phyloP scores from a whole-genome alignment of 2,888 invertebrate species.

The Apoderus coryli region DNA sequence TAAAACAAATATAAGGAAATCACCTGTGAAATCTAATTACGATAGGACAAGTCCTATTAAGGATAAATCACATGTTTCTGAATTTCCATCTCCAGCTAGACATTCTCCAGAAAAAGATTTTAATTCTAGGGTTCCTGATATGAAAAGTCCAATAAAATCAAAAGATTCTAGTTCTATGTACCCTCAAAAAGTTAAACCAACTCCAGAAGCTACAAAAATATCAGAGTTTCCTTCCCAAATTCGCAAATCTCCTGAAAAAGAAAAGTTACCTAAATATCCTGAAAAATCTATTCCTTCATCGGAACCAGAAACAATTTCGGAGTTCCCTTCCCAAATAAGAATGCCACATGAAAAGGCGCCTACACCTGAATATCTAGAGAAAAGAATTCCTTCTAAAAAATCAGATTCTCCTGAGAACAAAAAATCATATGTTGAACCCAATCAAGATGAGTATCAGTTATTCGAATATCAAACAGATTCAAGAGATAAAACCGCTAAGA shows the following conservation, averaged over 20 bases:
- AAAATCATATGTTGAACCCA: too few relatives aligned
- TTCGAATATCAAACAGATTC: too few relatives aligned
- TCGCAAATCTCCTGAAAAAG: constrained; percentile 18
- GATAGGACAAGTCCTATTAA: constrained; percentile 14
- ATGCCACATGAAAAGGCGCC: constrained; percentile 16
- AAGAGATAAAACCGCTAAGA: too few relatives aligned
- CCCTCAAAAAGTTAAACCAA: too few relatives aligned
- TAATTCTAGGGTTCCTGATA: constrained; percentile 14
- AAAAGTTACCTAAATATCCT: constrained; percentile 17
- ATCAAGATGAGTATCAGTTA: too few relatives aligned
- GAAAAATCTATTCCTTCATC: constrained; percentile 14
- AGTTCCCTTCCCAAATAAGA: constrained; percentile 19
- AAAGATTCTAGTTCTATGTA: too few relatives aligned
- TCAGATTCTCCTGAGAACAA: too few relatives aligned
- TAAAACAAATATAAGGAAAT: constrained; percentile 8
- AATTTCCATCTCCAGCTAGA: constrained; percentile 17
- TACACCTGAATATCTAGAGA: constrained; percentile 15
- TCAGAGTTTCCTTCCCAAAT: constrained; percentile 19
- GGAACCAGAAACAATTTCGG: constrained; percentile 12
- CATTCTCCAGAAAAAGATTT: constrained; percentile 15
- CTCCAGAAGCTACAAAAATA: constrained; percentile 11
- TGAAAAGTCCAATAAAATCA: constrained; percentile 13
- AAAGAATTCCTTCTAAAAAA: constrained; percentile 13
- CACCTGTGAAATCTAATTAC: constrained; percentile 13
- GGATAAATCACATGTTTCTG: constrained; percentile 13